Evolutionary conservation across 2,797 vertebrate genomes (phyloP).

Genomic region (Astyanax mexicanus): DNA sequence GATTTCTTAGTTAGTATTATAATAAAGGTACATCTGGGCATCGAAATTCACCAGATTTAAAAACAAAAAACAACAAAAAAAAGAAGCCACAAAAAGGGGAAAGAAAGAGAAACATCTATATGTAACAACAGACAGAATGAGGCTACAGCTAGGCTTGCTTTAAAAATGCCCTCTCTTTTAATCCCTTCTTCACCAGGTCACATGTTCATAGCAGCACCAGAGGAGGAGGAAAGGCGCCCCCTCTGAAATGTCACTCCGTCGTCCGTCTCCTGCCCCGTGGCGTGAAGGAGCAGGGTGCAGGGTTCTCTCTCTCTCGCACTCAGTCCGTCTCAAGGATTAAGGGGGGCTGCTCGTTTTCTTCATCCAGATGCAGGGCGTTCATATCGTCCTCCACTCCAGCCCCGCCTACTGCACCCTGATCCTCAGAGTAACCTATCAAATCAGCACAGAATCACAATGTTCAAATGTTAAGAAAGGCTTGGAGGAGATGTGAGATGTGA

Average conservation of each 20-base stretch:
- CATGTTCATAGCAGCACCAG: slow-evolving; percentile 89
- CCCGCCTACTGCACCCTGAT: slow-evolving; percentile 93
- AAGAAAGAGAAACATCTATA: slow-evolving; percentile 63
- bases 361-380: slow-evolving; percentile 86
- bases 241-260: slow-evolving; percentile 76
- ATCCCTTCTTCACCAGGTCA: slow-evolving; percentile 77
- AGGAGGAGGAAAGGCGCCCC: slow-evolving; percentile 69
- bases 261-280: slow-evolving; percentile 65
- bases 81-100: slow-evolving; percentile 45
- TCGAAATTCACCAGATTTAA: slow-evolving; percentile 58
- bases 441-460: not conserved
- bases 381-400: slow-evolving; percentile 91
- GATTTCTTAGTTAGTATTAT: slow-evolving; percentile 79
- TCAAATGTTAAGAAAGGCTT: not conserved
- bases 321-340: slow-evolving; percentile 96
- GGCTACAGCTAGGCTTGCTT: slow-evolving; percentile 81
- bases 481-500: not conserved
- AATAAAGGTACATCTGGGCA: slow-evolving; percentile 72
- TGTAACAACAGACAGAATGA: slow-evolving; percentile 71
- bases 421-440: slow-evolving; percentile 89
- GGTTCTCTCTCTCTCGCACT: no score
- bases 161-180: slow-evolving; percentile 77
- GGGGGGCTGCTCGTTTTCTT: slow-evolving; percentile 96
- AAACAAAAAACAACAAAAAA: not conserved
- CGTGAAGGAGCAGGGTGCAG: not conserved